These are phyloP conservation scores for Rhagologus leucostigma DNA, from an alignment of 2,113 vertebrate genomes.

Conservation along the genomic window DNA sequence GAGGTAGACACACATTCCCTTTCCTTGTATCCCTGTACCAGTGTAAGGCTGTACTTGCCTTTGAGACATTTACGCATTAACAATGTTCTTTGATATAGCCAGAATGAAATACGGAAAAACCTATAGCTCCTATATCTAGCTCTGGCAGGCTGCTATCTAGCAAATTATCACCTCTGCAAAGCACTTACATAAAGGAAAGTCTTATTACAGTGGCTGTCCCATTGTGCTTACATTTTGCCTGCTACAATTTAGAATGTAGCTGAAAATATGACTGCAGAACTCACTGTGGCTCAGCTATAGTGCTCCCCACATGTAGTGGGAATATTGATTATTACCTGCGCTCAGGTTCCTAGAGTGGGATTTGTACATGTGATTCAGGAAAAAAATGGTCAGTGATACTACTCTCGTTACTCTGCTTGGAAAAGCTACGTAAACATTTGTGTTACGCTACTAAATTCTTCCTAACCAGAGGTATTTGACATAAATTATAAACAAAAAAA, in stretches of 20 bases:
- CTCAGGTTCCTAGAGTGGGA: neutral
- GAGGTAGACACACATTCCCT: neutral
- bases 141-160: neutral
- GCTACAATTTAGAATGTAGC: neutral
- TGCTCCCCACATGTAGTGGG: neutral
- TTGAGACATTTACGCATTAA: neutral
- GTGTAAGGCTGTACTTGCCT: neutral
- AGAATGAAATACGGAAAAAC: neutral
- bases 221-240: neutral
- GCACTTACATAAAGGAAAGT: neutral
- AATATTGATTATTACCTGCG: neutral
- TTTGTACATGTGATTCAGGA: neutral
- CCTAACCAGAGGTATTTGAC: neutral
- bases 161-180: neutral
- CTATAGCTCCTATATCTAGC: neutral
- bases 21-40: neutral
- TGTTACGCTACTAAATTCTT: neutral
- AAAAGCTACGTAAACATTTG: neutral
- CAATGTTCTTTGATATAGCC: neutral
- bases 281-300: neutral
- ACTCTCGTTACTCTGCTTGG: neutral
- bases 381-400: neutral
- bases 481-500: neutral
- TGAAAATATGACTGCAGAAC: neutral
- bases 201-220: neutral